phyloP scores from a whole-genome alignment of 1,140 invertebrate genomes.

The Aphidius ervi region DNA sequence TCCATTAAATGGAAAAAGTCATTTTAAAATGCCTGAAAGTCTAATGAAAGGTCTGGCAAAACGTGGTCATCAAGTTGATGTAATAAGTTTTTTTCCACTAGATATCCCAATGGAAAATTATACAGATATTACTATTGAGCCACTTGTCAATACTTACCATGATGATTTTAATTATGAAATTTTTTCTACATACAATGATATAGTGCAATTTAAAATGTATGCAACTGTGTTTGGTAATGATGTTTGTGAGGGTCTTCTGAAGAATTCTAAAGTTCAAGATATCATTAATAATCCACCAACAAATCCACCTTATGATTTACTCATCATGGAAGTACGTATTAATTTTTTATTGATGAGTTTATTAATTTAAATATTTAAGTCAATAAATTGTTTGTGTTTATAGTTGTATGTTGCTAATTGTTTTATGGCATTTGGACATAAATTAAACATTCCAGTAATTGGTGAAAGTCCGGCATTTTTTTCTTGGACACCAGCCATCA shows the following conservation, averaged over 20 bases:
- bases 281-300: constrained; percentile 34
- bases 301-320: constrained; percentile 34
- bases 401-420: constrained; percentile 31
- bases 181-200: neutral
- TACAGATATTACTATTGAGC: constrained; percentile 23
- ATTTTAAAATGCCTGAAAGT: constrained; percentile 33
- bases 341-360: too few relatives aligned
- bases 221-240: constrained; percentile 7
- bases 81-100: constrained; percentile 32
- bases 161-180: constrained; percentile 10
- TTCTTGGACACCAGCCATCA: constrained; percentile 59
- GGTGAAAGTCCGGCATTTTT: constrained; percentile 21
- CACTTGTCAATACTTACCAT: too few relatives aligned
- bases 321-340: constrained; percentile 31
- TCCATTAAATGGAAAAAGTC: constrained; percentile 31
- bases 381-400: neutral
- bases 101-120: constrained; percentile 30
- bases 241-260: constrained; percentile 22
- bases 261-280: constrained; percentile 25
- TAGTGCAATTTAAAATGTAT: neutral
- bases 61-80: constrained; percentile 37
- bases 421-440: constrained; percentile 24
- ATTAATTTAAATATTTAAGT: too few relatives aligned
- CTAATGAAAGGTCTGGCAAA: constrained; percentile 34
- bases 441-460: constrained; percentile 26